phyloP scores from a whole-genome alignment of 2,797 vertebrate species.

The Hydrolagus colliei region DNA sequence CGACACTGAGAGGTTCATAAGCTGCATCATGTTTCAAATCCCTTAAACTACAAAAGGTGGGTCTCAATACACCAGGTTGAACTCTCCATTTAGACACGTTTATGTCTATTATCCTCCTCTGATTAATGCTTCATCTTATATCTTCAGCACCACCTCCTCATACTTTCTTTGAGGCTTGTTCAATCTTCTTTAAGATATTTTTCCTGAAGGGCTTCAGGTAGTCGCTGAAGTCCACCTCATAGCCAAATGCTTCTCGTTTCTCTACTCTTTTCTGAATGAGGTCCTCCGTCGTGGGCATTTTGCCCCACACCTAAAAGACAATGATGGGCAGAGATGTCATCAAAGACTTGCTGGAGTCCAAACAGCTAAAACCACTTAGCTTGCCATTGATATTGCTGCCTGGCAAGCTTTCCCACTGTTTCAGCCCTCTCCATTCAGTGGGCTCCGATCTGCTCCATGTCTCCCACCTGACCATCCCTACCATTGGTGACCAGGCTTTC shows the following conservation, averaged over 20 bases:
- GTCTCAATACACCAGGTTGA: neutral
- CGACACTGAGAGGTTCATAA: neutral
- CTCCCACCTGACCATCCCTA: too few relatives aligned
- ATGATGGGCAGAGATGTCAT: neutral
- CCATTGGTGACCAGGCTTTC: too few relatives aligned
- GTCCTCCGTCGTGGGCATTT: conserved; percentile 61
- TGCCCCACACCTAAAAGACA: conserved; percentile 65
- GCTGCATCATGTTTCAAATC: neutral
- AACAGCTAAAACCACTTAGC: too few relatives aligned
- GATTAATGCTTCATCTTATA: neutral
- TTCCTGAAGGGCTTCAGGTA: conserved; percentile 66
- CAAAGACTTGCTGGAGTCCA: too few relatives aligned
- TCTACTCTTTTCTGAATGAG: conserved; percentile 62
- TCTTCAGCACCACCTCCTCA: neutral
- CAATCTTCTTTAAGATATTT: conserved; percentile 52
- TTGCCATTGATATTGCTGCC: too few relatives aligned
- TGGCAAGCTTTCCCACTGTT: too few relatives aligned
- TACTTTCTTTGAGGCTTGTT: conserved; percentile 33
- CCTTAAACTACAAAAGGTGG: neutral
- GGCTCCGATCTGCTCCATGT: too few relatives aligned
- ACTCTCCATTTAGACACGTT: neutral
- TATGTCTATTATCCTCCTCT: neutral
- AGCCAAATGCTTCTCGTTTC: conserved; percentile 49
- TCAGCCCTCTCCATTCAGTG: too few relatives aligned
- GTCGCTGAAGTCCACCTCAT: conserved; percentile 66